Evolutionary conservation across 2,113 vertebrate genomes (phyloP).

Genomic region (Spizaetus ornatus): DNA sequence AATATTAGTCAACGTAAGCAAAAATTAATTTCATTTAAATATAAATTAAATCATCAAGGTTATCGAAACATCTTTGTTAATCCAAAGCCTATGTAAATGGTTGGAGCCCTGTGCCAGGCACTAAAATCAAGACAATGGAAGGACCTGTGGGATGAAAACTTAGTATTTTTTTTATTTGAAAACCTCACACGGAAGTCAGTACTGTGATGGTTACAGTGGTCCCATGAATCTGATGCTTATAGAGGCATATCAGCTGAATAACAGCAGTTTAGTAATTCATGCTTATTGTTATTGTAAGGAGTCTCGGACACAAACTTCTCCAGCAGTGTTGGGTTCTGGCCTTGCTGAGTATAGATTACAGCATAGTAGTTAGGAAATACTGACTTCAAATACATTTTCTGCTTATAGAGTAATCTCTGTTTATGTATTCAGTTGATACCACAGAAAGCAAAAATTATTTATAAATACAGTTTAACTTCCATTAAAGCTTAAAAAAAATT

Average conservation of each 20-base stretch:
- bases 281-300: neutral
- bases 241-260: neutral
- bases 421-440: neutral
- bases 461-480: neutral
- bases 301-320: neutral
- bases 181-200: neutral
- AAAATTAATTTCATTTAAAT: neutral
- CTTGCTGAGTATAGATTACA: neutral
- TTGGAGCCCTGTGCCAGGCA: neutral
- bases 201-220: neutral
- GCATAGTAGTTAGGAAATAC: neutral
- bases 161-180: neutral
- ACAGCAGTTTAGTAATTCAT: neutral
- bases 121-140: neutral
- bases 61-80: neutral
- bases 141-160: neutral
- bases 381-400: neutral
- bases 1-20: neutral
- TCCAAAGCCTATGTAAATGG: neutral
- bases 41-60: neutral
- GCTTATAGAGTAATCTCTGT: neutral
- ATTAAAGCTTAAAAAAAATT: neutral
- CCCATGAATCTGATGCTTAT: neutral
- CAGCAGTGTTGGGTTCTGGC: neutral
- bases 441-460: neutral